Evolutionary conservation across 2,113 vertebrate species (phyloP).

Genomic region (Ovis canadensis): DNA sequence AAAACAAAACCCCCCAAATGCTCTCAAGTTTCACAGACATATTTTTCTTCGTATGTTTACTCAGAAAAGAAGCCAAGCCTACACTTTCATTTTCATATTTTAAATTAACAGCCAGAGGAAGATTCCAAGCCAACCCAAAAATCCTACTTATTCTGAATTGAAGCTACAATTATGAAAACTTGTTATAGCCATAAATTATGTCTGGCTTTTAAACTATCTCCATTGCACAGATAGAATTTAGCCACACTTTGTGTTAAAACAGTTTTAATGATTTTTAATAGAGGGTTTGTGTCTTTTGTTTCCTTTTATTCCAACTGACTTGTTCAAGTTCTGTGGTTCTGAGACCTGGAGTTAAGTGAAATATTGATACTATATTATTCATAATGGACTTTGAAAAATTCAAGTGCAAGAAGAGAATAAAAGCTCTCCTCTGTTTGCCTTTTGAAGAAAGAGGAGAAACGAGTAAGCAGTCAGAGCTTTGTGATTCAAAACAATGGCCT

Average conservation of each 20-base stretch:
- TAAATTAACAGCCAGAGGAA: constrained; percentile 5
- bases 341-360: not conserved
- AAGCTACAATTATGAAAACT: not conserved
- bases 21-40: not conserved
- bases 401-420: not conserved
- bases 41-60: not conserved
- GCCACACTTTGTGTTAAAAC: not conserved
- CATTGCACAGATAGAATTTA: constrained; percentile 8
- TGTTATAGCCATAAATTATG: not conserved
- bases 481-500: not conserved
- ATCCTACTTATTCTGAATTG: not conserved
- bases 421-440: not conserved
- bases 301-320: not conserved
- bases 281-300: not conserved
- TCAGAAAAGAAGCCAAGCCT: constrained; percentile 15
- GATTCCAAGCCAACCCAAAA: constrained; percentile 37
- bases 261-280: constrained; percentile 20
- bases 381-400: not conserved
- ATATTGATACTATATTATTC: not conserved
- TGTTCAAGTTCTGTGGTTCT: not conserved
- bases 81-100: constrained; percentile 26
- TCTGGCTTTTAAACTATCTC: constrained; percentile 40
- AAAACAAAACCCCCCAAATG: not conserved
- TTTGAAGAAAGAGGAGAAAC: not conserved
- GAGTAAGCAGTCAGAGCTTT: not conserved